Conservation (phyloP, 2,797 vertebrate species). For the Crenichthys baileyi region DNA sequence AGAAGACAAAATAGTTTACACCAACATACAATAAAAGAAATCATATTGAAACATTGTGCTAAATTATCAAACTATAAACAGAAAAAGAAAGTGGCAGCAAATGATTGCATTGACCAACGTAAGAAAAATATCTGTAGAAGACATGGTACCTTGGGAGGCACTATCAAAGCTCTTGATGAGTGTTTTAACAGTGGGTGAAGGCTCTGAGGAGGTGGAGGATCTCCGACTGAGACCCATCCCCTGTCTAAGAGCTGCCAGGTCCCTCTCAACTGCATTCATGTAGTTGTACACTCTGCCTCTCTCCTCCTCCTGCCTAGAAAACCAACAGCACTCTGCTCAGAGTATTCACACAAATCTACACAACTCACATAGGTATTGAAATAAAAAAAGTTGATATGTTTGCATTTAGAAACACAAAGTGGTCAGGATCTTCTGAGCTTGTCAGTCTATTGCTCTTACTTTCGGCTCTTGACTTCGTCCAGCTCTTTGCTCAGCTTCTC, state of each 20-base stretch:
- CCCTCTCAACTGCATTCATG: conserved; percentile 96
- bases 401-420: conserved; percentile 24
- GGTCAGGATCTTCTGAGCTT: neutral
- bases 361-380: neutral
- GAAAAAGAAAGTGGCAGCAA: neutral
- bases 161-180: conserved; percentile 98
- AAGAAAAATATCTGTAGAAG: neutral
- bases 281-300: conserved; percentile 97
- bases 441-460: conserved; percentile 79
- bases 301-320: conserved; percentile 92
- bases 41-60: neutral
- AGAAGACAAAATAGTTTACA: neutral
- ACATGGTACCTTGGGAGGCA: conserved; percentile 81
- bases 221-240: conserved; percentile 94
- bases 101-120: neutral
- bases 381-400: neutral
- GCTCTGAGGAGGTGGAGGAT: conserved; percentile 93
- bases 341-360: neutral
- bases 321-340: conserved; percentile 11
- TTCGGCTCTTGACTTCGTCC: conserved; percentile 94
- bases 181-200: conserved; percentile 94
- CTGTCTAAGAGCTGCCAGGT: conserved; percentile 91
- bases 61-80: neutral
- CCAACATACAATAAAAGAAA: neutral
- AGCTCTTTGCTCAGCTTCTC: conserved; percentile 94